Base-by-base conservation (phyloP, 2,888 invertebrate species). In the Drosophila pegasa region DNA sequence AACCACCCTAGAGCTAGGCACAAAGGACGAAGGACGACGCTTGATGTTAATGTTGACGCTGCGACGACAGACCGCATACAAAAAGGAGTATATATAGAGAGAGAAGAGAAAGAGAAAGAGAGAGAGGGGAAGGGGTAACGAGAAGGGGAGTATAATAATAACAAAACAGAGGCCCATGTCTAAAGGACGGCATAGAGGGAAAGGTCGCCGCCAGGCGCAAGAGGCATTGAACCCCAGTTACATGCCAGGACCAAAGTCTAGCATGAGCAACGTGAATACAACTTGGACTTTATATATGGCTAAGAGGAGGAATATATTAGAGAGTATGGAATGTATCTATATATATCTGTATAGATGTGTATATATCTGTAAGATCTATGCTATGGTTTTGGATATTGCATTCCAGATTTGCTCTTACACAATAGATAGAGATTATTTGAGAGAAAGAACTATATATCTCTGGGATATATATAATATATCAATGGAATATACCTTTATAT, bases 31-130 rank as follows among this genome's bases (percentile, higher is more conserved):
- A 25, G 67, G 52, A 69, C 51, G 58, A 29, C 43, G 62, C 37
- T 52, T 56, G 59, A 38, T 71, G 77, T 52, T 59, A 55, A 48
- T 68, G 77, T 82, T 83, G 80, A 80, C 69, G 71, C 68, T 80
- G 59, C 69, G 75, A 63, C 71, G 71, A 75, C 71, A 75, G 60
- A 75, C 75, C 58, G 41, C 64, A 70, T 50, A 71, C 43, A 45
- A 61, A 69, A 50, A 33, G n/a, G 3, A 6, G n/a, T n/a, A 31
- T 3, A 29, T 16, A 25, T 1, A 12, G 12, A 66, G 37, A 56
- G 37, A n/a, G n/a, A n/a, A n/a, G n/a, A n/a, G n/a, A n/a, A n/a
- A n/a, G n/a, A n/a, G n/a, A n/a, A n/a, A n/a, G n/a, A n/a, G n/a
- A n/a, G n/a, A n/a, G n/a, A n/a, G n/a, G n/a, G n/a, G n/a, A n/a